These are phyloP conservation scores for Chunga burmeisteri DNA, from an alignment of 2,113 vertebrate genomes.

Conservation along the genomic window DNA sequence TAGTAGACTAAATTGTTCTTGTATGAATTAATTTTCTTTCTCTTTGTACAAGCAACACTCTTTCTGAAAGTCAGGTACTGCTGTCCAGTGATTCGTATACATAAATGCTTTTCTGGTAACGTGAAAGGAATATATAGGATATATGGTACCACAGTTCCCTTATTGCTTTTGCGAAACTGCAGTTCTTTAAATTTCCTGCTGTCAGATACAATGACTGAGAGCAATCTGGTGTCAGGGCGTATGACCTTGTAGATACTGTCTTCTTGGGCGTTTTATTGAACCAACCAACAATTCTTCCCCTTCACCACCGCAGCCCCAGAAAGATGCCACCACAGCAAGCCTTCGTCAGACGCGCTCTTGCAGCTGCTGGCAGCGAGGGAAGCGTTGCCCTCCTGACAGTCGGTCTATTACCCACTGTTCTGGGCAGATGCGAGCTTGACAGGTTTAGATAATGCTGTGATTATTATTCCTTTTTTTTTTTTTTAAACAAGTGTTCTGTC, in stretches of 20 bases:
- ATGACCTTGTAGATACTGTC: neutral
- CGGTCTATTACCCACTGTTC: neutral
- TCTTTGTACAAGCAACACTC: neutral
- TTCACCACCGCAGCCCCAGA: neutral
- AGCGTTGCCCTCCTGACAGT: neutral
- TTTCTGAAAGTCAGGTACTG: neutral
- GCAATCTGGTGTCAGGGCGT: neutral
- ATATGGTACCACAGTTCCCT: neutral
- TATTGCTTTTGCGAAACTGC: neutral
- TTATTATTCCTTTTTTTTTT: neutral
- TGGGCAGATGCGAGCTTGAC: neutral
- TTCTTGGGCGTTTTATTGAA: neutral
- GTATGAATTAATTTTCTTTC: neutral
- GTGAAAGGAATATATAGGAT: neutral
- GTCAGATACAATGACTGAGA: accelerated
- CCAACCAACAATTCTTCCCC: neutral
- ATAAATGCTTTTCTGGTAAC: neutral
- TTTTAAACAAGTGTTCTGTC: neutral
- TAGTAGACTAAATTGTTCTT: neutral
- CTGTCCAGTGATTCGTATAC: accelerated
- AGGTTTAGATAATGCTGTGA: neutral
- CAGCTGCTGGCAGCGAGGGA: neutral
- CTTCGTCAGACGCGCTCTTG: accelerated
- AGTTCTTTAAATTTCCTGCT: neutral
- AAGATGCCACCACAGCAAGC: neutral